Percentiles rank a stretch among this genome's conserved stretches.
phyloP scores from a whole-genome alignment of 2,113 vertebrate species.

The Hassar affinis region DNA sequence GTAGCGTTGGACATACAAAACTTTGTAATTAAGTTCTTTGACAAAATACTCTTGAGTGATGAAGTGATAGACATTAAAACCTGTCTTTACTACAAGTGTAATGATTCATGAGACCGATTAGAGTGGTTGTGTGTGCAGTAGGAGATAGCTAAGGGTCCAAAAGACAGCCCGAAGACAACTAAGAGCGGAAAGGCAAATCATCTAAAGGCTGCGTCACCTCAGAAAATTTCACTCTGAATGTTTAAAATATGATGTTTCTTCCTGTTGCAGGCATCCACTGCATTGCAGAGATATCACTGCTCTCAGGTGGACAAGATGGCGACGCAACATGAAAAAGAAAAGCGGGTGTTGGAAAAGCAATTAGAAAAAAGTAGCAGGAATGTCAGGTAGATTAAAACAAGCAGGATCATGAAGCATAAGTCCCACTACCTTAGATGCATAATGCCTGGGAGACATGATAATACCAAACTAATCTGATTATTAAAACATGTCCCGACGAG shows the following conservation, averaged over 20 bases:
- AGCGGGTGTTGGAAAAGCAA: constrained; percentile 84
- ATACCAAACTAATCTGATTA: neutral
- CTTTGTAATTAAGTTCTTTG: neutral
- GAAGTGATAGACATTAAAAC: neutral
- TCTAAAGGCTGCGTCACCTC: constrained; percentile 82
- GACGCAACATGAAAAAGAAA: constrained; percentile 91
- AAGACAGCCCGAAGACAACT: constrained; percentile 83
- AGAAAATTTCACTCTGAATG: constrained; percentile 77
- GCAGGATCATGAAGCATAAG: neutral
- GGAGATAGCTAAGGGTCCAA: constrained; percentile 72
- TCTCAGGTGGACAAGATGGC: constrained; percentile 92
- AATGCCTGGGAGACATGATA: neutral
- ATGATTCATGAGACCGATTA: neutral
- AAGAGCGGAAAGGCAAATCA: constrained; percentile 88
- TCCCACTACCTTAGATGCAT: neutral
- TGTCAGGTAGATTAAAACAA: constrained; percentile 76
- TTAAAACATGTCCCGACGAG: constrained; percentile 16
- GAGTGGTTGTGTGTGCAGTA: constrained; percentile 73
- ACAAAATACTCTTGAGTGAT: neutral
- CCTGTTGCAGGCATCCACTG: constrained; percentile 81
- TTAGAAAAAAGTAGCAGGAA: constrained; percentile 94
- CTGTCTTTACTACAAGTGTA: neutral
- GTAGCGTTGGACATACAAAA: neutral
- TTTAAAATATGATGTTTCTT: constrained; percentile 11
- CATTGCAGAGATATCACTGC: constrained; percentile 92